Percentiles rank a stretch among this genome's conserved stretches.
phyloP scores from a whole-genome alignment of 2,888 invertebrate genomes.

The Gryllus longicercus region DNA sequence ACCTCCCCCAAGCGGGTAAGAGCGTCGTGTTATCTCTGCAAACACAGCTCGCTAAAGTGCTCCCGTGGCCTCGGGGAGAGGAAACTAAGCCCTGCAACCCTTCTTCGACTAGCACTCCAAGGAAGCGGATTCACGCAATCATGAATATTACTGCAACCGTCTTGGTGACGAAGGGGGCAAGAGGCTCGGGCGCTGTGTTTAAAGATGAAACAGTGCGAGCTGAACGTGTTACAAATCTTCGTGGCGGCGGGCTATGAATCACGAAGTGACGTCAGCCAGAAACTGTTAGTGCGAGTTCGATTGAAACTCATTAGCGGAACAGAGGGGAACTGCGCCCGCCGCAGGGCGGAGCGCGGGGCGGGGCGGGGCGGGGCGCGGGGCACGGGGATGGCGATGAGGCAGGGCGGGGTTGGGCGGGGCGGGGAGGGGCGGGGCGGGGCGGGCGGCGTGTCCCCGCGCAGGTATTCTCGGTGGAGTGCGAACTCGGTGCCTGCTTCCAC shows the following conservation, averaged over 20 bases:
- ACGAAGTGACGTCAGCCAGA: constrained; percentile 10
- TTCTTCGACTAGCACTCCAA: neutral
- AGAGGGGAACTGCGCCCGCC: neutral
- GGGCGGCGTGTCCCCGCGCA: too few relatives aligned
- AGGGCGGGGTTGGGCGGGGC: too few relatives aligned
- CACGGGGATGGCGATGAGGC: too few relatives aligned
- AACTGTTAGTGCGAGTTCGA: constrained; percentile 17
- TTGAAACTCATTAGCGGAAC: constrained; percentile 17
- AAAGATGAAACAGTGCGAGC: constrained; percentile 17
- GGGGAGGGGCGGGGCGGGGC: too few relatives aligned
- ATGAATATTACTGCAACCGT: neutral
- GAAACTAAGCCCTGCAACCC: neutral
- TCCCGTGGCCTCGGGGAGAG: neutral
- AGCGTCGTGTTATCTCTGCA: constrained; percentile 22
- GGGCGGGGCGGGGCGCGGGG: neutral
- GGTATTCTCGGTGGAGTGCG: too few relatives aligned
- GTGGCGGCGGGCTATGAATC: constrained; percentile 4
- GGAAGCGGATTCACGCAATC: constrained; percentile 17
- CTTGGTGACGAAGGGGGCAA: neutral
- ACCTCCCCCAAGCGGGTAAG: neutral
- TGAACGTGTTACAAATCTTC: constrained; percentile 17
- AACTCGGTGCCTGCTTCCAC: too few relatives aligned
- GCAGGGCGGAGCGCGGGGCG: neutral
- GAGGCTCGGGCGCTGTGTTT: neutral
- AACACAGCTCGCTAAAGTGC: constrained; percentile 20